phyloP scores from a whole-genome alignment of 1,140 invertebrate species.

The Nasonia longicornis region DNA sequence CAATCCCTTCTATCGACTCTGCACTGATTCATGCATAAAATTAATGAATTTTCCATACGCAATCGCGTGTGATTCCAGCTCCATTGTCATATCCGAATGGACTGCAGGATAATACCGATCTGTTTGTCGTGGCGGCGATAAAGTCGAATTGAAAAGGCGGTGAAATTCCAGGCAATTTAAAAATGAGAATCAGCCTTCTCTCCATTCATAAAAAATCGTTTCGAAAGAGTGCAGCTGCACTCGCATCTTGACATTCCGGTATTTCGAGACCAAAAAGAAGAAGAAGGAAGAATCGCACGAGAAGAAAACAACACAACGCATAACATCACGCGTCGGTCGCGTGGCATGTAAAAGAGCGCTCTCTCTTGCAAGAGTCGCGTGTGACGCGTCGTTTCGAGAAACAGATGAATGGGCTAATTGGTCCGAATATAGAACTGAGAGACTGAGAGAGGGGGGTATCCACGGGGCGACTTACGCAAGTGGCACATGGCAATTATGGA shows the following conservation, averaged over 20 bases:
- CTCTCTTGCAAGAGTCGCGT: neutral
- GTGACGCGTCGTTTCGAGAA: neutral
- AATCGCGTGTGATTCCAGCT: no score
- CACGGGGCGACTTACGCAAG: constrained; percentile 47
- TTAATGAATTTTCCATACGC: no score
- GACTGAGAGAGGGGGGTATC: neutral
- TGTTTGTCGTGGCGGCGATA: neutral
- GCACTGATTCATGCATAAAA: no score
- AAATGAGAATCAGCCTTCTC: no score
- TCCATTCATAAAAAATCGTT: constrained; percentile 13
- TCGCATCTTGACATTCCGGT: no score
- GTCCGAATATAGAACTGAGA: constrained; percentile 21
- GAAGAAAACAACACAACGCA: neutral
- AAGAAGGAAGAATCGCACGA: neutral
- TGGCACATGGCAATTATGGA: constrained; percentile 40
- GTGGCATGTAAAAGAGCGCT: neutral
- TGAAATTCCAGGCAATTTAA: neutral
- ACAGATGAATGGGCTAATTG: constrained; percentile 34
- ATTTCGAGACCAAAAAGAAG: neutral
- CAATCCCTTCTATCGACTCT: no score
- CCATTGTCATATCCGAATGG: no score
- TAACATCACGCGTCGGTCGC: neutral
- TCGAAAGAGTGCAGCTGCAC: neutral
- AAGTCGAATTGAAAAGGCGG: neutral
- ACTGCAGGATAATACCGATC: no score